These are phyloP conservation scores for Epinephelus malabaricus DNA, from an alignment of 2,797 vertebrate species.

Conservation along the genomic window DNA sequence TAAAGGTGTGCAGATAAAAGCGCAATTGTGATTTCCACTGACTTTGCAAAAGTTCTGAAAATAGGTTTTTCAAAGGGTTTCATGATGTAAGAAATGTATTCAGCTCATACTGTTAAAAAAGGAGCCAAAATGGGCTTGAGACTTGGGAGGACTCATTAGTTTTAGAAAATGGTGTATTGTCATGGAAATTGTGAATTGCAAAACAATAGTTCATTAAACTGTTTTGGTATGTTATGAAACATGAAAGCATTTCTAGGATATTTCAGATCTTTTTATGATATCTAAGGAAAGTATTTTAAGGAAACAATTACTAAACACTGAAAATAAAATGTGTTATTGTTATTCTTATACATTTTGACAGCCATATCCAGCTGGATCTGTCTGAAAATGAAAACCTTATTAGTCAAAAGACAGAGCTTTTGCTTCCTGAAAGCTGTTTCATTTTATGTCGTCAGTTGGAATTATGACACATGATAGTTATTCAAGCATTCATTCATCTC, in stretches of 20 bases:
- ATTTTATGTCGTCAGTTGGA: background rate
- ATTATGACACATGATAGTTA: background rate
- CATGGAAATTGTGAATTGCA: background rate
- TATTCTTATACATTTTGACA: background rate
- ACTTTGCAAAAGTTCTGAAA: constrained; percentile 5
- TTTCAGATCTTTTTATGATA: background rate
- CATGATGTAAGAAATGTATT: background rate
- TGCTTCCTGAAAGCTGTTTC: background rate
- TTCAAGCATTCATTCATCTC: background rate
- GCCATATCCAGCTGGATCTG: background rate
- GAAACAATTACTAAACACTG: background rate
- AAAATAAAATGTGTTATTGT: background rate
- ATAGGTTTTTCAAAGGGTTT: background rate
- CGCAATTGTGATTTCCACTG: constrained; percentile 1
- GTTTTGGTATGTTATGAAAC: background rate
- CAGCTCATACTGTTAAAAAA: background rate
- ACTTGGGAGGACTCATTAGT: background rate
- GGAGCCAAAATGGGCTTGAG: background rate
- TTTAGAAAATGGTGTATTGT: background rate
- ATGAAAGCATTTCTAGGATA: background rate
- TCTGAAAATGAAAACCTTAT: background rate
- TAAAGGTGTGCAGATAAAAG: constrained; percentile 19
- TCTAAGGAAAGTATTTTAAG: background rate
- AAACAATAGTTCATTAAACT: background rate
- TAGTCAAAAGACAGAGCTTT: background rate